phyloP scores from a whole-genome alignment of 1,140 invertebrate species.

The Cyrtorhinus lividipennis region DNA sequence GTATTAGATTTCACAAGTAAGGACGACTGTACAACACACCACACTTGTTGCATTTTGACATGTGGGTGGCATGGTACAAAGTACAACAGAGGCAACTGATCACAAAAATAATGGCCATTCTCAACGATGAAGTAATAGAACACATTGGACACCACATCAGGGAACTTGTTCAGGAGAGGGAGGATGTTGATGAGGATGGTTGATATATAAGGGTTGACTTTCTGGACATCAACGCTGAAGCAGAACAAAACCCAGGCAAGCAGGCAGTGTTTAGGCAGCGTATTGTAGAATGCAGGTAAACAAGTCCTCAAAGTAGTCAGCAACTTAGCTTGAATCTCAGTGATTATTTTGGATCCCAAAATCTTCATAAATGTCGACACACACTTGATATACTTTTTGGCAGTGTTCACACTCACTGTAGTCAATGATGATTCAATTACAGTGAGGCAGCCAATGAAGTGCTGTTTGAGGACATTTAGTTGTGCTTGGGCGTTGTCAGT shows the following conservation, averaged over 20 bases:
- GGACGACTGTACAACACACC: not conserved
- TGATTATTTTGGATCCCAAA: not conserved
- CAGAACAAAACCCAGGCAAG: conserved; percentile 19
- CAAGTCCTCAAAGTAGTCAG: not conserved
- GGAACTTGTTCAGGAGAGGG: conserved; percentile 50
- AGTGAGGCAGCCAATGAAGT: conserved; percentile 4
- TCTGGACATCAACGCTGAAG: conserved; percentile 53
- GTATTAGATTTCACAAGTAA: not conserved
- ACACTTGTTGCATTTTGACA: conserved; percentile 2
- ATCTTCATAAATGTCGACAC: not conserved
- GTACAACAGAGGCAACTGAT: conserved; percentile 63
- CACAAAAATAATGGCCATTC: conserved; percentile 48
- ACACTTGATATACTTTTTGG: not conserved
- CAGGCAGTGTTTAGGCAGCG: not conserved
- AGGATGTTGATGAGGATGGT: conserved; percentile 69
- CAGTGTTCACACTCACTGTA: not conserved
- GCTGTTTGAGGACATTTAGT: not conserved
- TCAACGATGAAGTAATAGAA: conserved; percentile 63
- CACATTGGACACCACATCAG: conserved; percentile 55
- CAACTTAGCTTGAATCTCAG: not conserved
- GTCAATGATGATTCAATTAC: not conserved
- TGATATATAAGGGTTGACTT: conserved; percentile 59
- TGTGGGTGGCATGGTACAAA: conserved; percentile 43
- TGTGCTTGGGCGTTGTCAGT: not conserved
- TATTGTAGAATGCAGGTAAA: not conserved